Conservation (phyloP, 2,888 invertebrate genomes). For the Cerastis leucographa region DNA sequence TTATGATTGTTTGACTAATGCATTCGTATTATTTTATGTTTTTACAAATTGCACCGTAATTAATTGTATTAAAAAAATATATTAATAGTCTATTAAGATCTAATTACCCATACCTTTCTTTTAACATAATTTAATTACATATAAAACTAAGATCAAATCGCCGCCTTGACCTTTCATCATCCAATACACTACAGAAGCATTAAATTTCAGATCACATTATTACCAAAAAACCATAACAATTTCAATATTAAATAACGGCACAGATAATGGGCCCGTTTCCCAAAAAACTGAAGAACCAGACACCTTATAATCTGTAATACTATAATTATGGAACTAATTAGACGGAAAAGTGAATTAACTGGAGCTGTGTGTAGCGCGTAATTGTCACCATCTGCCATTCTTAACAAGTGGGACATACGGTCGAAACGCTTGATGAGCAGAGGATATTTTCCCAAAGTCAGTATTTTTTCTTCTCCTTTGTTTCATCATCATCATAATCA, state of each 20-base stretch:
- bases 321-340: constrained; percentile 83
- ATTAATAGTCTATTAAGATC: neutral
- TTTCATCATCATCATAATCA: too few species aligned
- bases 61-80: too few species aligned
- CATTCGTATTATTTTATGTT: too few species aligned
- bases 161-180: neutral
- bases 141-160: neutral
- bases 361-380: constrained; percentile 77
- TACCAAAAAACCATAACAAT: constrained; percentile 27
- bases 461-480: too few species aligned
- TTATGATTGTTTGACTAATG: neutral
- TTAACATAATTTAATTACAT: neutral
- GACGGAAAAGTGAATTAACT: constrained; percentile 82
- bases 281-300: constrained; percentile 69
- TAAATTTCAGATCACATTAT: constrained; percentile 2
- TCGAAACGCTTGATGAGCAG: neutral
- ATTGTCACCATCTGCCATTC: constrained; percentile 83
- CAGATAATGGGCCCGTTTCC: constrained; percentile 37
- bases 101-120: neutral
- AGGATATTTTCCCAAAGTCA: too few species aligned
- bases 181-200: neutral
- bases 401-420: constrained; percentile 67
- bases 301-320: constrained; percentile 75
- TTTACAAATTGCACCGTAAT: too few species aligned
- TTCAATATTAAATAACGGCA: constrained; percentile 36